Evolutionary conservation across 2,888 invertebrate species (phyloP).

Genomic region (Hyles lineata): DNA sequence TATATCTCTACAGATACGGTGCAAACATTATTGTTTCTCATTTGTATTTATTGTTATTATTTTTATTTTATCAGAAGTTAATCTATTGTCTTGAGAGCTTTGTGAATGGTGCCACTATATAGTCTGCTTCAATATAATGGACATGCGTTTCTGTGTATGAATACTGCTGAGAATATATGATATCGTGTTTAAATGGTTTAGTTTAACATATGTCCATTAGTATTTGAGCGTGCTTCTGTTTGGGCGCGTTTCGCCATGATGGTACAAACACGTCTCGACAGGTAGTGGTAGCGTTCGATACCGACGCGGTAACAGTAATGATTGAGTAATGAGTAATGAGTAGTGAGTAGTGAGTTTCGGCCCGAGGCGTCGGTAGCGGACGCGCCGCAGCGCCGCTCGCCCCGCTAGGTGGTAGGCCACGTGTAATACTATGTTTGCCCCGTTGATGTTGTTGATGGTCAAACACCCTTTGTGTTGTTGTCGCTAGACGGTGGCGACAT

Average conservation of each 20-base stretch:
- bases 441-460: slow-evolving; percentile 86
- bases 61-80: slow-evolving; percentile 43
- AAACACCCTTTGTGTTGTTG: slow-evolving; percentile 90
- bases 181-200: not conserved
- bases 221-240: slow-evolving; percentile 36
- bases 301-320: slow-evolving; percentile 10
- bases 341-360: not conserved
- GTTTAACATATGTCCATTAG: slow-evolving; percentile 20
- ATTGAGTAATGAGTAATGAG: not conserved
- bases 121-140: slow-evolving; percentile 28
- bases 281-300: slow-evolving; percentile 17
- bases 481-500: slow-evolving; percentile 86
- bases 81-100: slow-evolving; percentile 30
- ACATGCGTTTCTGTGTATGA: slow-evolving; percentile 28
- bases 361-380: not conserved
- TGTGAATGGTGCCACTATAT: slow-evolving; percentile 29
- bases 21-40: slow-evolving; percentile 72
- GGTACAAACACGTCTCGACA: slow-evolving; percentile 29
- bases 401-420: slow-evolving; percentile 38
- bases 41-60: slow-evolving; percentile 54
- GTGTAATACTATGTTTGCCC: slow-evolving; percentile 73
- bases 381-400: slow-evolving; percentile 28
- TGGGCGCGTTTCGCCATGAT: slow-evolving; percentile 37
- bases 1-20: slow-evolving; percentile 81
- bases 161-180: not conserved